Evolutionary conservation across 2,888 invertebrate genomes (phyloP).

Genomic region (Drosophila pseudotakahashii): DNA sequence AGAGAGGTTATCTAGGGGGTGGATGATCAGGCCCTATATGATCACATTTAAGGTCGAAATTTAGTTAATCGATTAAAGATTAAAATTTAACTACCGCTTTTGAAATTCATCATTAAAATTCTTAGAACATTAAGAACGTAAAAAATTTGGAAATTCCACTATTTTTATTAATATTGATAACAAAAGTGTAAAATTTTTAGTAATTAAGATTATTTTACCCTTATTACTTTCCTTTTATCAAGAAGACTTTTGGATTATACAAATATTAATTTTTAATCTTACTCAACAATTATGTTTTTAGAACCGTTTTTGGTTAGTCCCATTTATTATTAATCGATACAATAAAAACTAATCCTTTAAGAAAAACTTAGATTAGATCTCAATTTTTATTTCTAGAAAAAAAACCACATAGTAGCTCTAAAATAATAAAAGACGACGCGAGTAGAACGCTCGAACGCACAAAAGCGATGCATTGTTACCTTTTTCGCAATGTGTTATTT

Average conservation of each 20-base stretch:
- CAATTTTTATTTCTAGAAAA: neutral
- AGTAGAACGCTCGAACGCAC: constrained; percentile 46
- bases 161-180: neutral
- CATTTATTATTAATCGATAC: no score
- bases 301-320: no score
- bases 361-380: neutral
- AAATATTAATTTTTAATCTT: no score
- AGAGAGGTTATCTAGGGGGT: constrained; percentile 38
- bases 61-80: neutral
- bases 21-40: constrained; percentile 12
- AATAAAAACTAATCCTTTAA: neutral
- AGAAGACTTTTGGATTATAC: no score
- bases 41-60: neutral
- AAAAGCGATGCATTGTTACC: constrained; percentile 63
- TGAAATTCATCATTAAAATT: neutral
- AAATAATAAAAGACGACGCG: constrained; percentile 51
- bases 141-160: neutral
- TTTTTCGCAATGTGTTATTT: constrained; percentile 56
- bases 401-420: constrained; percentile 26
- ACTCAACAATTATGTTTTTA: no score
- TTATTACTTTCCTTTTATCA: no score
- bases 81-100: neutral
- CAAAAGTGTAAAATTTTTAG: no score
- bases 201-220: no score
- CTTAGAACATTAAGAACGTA: neutral